Evolutionary conservation across 1,140 invertebrate genomes (phyloP).

Genomic region (Tetranychus urticae): DNA sequence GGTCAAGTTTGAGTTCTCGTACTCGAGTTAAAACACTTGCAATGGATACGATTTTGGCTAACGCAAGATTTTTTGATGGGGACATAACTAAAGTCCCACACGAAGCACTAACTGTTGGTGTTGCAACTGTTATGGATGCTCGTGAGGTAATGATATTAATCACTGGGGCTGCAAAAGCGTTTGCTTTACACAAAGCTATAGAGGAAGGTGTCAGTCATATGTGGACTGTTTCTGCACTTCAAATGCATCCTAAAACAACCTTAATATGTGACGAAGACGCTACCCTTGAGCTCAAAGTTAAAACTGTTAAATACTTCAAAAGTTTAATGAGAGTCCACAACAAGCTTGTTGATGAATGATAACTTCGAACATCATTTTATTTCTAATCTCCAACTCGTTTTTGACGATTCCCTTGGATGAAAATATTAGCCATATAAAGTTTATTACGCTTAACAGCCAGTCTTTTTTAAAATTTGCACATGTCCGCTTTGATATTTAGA

Average conservation of each 20-base stretch:
- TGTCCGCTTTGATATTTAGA: no score
- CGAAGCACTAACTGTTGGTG: constrained; percentile 85
- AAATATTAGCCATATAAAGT: no score
- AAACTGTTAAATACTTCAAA: constrained; percentile 99
- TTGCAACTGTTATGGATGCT: constrained; percentile 96
- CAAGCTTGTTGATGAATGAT: not conserved
- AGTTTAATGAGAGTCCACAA: constrained; percentile 25
- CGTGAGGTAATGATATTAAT: constrained; percentile 94
- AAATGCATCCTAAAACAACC: constrained; percentile 68
- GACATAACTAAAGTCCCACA: constrained; percentile 76
- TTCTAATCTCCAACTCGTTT: no score
- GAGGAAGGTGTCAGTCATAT: constrained; percentile 96
- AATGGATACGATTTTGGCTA: constrained; percentile 84
- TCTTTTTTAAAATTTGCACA: no score
- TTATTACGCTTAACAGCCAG: no score
- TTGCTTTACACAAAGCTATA: constrained; percentile 85
- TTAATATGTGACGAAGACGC: constrained; percentile 96
- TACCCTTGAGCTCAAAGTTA: constrained; percentile 81
- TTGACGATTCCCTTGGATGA: no score
- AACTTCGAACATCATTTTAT: not conserved
- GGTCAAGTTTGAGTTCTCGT: constrained; percentile 58
- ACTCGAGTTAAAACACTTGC: constrained; percentile 89
- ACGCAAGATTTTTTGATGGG: constrained; percentile 88
- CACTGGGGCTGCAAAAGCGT: constrained; percentile 87
- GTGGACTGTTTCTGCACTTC: constrained; percentile 99